Evolutionary conservation across 2,113 vertebrate species (phyloP).

Genomic region (Gymnarchus niloticus): DNA sequence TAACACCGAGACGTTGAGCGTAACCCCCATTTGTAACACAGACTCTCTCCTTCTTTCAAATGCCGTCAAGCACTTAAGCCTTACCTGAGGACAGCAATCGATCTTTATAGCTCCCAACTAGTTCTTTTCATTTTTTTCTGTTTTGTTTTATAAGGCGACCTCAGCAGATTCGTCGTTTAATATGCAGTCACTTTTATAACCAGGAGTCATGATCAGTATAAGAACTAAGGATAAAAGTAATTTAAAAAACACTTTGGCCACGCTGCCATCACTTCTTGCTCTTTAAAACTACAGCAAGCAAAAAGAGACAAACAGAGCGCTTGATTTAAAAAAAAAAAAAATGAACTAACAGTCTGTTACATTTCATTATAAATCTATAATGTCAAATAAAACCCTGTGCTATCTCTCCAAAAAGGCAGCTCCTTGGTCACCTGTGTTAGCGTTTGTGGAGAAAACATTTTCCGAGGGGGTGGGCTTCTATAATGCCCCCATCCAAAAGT

Average conservation of each 20-base stretch:
- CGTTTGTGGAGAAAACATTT: constrained; percentile 41
- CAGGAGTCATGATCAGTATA: constrained; percentile 33
- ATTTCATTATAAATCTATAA: constrained; percentile 36
- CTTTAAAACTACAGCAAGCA: constrained; percentile 45
- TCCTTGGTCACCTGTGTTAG: constrained; percentile 46
- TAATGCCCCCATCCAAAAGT: constrained; percentile 55
- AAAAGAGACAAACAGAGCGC: constrained; percentile 42
- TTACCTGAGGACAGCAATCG: too few relatives aligned
- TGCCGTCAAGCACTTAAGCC: background rate
- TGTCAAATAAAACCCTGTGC: constrained; percentile 50
- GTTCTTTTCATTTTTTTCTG: constrained; percentile 39
- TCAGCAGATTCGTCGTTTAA: constrained; percentile 22
- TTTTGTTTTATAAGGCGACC: constrained; percentile 11
- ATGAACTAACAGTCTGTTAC: constrained; percentile 37
- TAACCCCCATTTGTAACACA: background rate
- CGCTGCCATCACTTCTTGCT: constrained; percentile 52
- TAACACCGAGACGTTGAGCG: background rate
- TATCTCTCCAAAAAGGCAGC: constrained; percentile 54
- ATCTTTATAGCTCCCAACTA: background rate
- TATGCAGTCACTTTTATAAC: constrained; percentile 18
- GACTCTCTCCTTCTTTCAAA: background rate
- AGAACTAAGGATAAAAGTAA: constrained; percentile 31
- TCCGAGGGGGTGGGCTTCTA: constrained; percentile 16
- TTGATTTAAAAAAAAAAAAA: constrained; percentile 46
- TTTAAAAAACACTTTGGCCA: constrained; percentile 62